phyloP scores from a whole-genome alignment of 2,888 invertebrate genomes.

The Phasia obesa region DNA sequence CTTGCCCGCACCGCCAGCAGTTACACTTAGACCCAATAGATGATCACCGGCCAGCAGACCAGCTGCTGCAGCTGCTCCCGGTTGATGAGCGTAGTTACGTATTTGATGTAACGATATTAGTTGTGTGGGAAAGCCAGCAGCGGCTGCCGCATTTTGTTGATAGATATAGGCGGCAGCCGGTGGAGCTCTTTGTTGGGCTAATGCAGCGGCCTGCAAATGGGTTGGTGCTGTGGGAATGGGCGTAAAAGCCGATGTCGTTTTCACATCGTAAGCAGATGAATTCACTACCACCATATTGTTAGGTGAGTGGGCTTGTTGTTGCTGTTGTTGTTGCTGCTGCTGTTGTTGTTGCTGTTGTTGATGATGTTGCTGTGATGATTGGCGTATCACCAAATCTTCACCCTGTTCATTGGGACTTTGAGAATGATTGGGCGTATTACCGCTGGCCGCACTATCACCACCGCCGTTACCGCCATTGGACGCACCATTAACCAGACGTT shows the following conservation, averaged over 20 bases:
- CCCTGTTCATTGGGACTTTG: slow-evolving; percentile 81
- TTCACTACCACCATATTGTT: slow-evolving; percentile 76
- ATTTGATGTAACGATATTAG: slow-evolving; percentile 97
- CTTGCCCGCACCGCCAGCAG: slow-evolving; percentile 77
- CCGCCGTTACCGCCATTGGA: slow-evolving; percentile 74
- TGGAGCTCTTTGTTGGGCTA: slow-evolving; percentile 78
- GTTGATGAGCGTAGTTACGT: slow-evolving; percentile 97
- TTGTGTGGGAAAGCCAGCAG: slow-evolving; percentile 93
- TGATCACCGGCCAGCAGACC: slow-evolving; percentile 88
- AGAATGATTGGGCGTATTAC: slow-evolving; percentile 80
- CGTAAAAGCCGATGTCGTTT: slow-evolving; percentile 93
- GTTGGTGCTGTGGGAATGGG: slow-evolving; percentile 94
- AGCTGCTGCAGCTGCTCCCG: slow-evolving; percentile 81
- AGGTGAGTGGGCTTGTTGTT: slow-evolving; percentile 74
- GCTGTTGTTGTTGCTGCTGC: slow-evolving; percentile 77
- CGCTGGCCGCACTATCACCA: slow-evolving; percentile 75
- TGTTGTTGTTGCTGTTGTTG: slow-evolving; percentile 78
- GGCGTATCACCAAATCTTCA: slow-evolving; percentile 82
- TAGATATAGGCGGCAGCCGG: slow-evolving; percentile 90
- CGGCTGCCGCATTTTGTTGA: slow-evolving; percentile 84
- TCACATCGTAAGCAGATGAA: slow-evolving; percentile 74
- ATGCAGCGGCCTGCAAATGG: slow-evolving; percentile 85
- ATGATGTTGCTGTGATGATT: slow-evolving; percentile 79
- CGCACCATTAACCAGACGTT: slow-evolving; percentile 85
- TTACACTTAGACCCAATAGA: slow-evolving; percentile 83